Evolutionary conservation across 2,797 vertebrate genomes (phyloP).

Genomic region (Scolopax rusticola): DNA sequence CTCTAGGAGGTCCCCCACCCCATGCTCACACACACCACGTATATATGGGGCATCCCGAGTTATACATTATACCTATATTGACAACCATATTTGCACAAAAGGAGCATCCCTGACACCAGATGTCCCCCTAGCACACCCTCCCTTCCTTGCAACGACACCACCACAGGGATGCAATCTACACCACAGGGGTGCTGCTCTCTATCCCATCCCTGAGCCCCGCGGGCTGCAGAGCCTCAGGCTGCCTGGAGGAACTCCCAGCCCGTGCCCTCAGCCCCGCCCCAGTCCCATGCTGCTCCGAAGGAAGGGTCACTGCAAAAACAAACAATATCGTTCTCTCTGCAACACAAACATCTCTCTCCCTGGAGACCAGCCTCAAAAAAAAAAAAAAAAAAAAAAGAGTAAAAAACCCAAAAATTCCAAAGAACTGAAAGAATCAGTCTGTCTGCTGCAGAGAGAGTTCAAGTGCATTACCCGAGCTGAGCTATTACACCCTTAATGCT

Average conservation of each 20-base stretch:
- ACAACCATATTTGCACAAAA: not conserved
- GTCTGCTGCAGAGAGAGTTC: conserved; percentile 40
- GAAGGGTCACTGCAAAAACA: conserved; percentile 41
- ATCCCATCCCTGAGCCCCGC: rapidly evolving
- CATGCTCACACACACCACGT: rapidly evolving
- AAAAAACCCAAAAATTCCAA: not conserved
- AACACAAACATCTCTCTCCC: conserved; percentile 41
- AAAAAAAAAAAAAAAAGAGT: not conserved
- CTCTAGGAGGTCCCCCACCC: not conserved
- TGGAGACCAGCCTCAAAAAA: conserved; percentile 21
- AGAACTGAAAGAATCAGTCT: conserved; percentile 39
- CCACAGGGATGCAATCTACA: not conserved
- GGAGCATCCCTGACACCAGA: not conserved
- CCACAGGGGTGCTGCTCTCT: not conserved
- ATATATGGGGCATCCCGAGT: not conserved
- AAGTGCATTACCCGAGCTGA: conserved; percentile 59
- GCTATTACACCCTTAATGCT: conserved; percentile 52
- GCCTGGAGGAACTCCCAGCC: not conserved
- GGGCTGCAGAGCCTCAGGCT: not conserved
- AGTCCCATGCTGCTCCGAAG: not conserved
- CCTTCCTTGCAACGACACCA: not conserved
- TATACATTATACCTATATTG: rapidly evolving
- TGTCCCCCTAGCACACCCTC: not conserved
- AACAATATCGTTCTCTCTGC: conserved; percentile 53
- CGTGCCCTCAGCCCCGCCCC: not conserved